phyloP scores from a whole-genome alignment of 2,888 invertebrate genomes.

The Scaptomyza polygonia region DNA sequence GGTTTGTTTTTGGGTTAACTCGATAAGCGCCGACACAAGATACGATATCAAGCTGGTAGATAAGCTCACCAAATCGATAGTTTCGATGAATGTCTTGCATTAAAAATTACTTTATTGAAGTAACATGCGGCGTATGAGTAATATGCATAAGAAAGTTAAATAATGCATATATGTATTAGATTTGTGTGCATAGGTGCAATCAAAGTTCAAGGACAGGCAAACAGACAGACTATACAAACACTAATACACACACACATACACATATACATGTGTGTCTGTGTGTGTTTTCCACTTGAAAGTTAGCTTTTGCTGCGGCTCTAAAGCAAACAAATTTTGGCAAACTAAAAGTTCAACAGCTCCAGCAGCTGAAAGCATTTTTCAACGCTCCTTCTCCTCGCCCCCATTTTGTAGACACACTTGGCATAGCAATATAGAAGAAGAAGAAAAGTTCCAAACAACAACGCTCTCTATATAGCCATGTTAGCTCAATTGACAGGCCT shows the following conservation, averaged over 20 bases:
- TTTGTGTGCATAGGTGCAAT: slow-evolving; percentile 28
- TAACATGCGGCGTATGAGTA: slow-evolving; percentile 37
- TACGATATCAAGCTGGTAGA: slow-evolving; percentile 43
- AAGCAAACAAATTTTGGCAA: slow-evolving; percentile 40
- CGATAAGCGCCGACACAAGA: slow-evolving; percentile 38
- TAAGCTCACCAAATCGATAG: slow-evolving; percentile 58
- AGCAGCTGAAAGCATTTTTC: slow-evolving; percentile 34
- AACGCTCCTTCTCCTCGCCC: background rate
- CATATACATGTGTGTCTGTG: too few relatives aligned
- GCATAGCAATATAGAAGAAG: slow-evolving; percentile 53
- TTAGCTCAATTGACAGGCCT: slow-evolving; percentile 39
- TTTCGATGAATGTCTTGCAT: background rate
- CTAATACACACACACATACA: background rate
- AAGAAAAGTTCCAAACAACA: slow-evolving; percentile 37
- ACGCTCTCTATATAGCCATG: slow-evolving; percentile 42
- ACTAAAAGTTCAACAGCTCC: slow-evolving; percentile 56
- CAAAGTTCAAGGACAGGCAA: slow-evolving; percentile 64
- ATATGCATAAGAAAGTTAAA: slow-evolving; percentile 8
- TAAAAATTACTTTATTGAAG: background rate
- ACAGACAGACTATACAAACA: slow-evolving; percentile 1
- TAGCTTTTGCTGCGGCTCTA: slow-evolving; percentile 27
- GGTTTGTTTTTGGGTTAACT: slow-evolving; percentile 16
- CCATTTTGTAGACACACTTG: slow-evolving; percentile 23
- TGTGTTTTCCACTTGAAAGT: background rate
- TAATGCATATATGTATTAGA: too few relatives aligned